Evolutionary conservation across 2,888 invertebrate genomes (phyloP).

Genomic region (Ectemnius cavifrons): DNA sequence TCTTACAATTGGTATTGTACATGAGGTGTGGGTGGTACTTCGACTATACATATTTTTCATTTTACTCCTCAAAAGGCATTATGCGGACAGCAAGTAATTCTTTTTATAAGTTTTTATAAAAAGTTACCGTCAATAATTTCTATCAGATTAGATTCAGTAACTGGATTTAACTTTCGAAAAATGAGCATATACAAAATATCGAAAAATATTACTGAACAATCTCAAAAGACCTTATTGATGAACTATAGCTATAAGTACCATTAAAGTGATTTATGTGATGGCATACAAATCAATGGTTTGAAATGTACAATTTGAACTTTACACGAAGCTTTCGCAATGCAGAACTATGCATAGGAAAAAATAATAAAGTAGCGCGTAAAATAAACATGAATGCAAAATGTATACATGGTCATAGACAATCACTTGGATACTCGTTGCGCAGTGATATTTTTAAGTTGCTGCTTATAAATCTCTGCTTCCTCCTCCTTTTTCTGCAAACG

Average conservation of each 20-base stretch:
- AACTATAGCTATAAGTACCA: no score
- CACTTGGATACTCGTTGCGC: conserved; percentile 57
- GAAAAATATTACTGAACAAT: no score
- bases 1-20: conserved; percentile 4
- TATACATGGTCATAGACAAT: conserved; percentile 47
- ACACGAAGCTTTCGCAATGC: no score
- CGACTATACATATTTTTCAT: conserved; percentile 1
- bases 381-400: conserved; percentile 32
- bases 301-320: not conserved
- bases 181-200: conserved; percentile 27
- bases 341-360: no score
- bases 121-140: conserved; percentile 20
- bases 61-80: conserved; percentile 26
- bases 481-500: conserved; percentile 75
- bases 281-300: conserved; percentile 5
- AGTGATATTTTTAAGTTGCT: conserved; percentile 73
- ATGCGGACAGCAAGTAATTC: conserved; percentile 55
- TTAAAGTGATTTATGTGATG: conserved; percentile 5
- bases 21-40: not conserved
- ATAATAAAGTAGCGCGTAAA: conserved; percentile 17
- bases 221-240: no score
- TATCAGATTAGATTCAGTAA: conserved; percentile 29
- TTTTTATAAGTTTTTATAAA: conserved; percentile 25
- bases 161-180: conserved; percentile 25
- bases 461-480: conserved; percentile 77